Base-by-base conservation (phyloP, 2,797 vertebrate genomes). In the Hydrophis major region DNA sequence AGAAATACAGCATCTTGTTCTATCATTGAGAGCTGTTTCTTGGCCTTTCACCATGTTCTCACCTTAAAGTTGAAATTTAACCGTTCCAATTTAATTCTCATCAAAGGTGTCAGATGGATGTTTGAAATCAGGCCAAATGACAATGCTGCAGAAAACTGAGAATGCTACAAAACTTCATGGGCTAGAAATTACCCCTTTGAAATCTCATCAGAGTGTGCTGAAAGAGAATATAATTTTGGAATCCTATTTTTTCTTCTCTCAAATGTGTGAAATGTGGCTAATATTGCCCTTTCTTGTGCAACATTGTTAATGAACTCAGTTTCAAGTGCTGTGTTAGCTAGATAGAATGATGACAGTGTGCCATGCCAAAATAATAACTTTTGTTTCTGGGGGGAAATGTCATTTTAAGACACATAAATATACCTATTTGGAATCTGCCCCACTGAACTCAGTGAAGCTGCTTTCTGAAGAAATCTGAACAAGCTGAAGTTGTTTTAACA, bases 21-120 rank as follows among this genome's bases (percentile, higher is more conserved):
- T 93, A 66, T 25, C 28, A 69, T 18, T 92, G 14, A 87, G 90
- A 88, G 94, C 93, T 1, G 10, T 89, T 93, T 89, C 94, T 91
- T 55, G 18, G 28, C 28, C 69, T 69, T 90, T 96, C 87, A 94
- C 56, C 93, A 94, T 92, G 95, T 95, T 94, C 96, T 90, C 92
- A 93, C 32, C 55, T 8, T 47, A 63, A 92, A 56, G 37, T 32
- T 91, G 86, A 32, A 27, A 89, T 88, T 91, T 83, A 83, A 74
- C 61, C 22, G 4, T 92, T 89, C 69, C 88, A 86, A 61, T 61
- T 92, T 92, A 92, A 92, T 89, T 92, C 88, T 89, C 88, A 92
- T 86, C 92, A 89, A 83, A 89, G 57, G 12, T 86, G 56, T 92
- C 92, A 55, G 88, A 86, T 83, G n/a, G 87, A 89, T 92, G 42